Percentiles rank a stretch among this genome's conserved stretches.
phyloP scores from a whole-genome alignment of 1,140 invertebrate species.

The Prorops nasuta region DNA sequence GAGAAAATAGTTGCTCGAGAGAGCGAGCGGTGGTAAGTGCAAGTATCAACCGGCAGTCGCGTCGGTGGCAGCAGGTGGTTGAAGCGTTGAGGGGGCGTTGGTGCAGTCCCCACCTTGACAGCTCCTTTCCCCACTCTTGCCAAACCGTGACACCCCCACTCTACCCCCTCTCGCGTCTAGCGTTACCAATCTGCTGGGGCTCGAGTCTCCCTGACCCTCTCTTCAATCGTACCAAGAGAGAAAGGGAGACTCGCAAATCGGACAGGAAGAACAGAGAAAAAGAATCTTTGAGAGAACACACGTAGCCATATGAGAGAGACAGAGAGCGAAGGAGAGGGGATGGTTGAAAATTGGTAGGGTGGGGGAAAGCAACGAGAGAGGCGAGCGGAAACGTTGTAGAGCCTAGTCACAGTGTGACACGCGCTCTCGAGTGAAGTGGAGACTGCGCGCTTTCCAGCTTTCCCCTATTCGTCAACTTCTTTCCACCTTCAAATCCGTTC shows the following conservation, averaged over 20 bases:
- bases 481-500: neutral
- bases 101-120: conserved; percentile 17
- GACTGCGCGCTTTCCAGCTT: conserved; percentile 22
- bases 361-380: conserved; percentile 28
- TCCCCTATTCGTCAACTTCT: conserved; percentile 6
- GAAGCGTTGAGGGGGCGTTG: conserved; percentile 43
- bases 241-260: neutral
- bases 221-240: conserved; percentile 10
- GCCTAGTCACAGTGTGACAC: conserved; percentile 55
- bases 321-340: conserved; percentile 1
- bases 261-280: conserved; percentile 9
- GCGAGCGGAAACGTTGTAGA: conserved; percentile 51
- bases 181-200: conserved; percentile 6
- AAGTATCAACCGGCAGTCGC: conserved; percentile 7
- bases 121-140: conserved; percentile 7
- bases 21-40: too few species aligned
- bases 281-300: conserved; percentile 15
- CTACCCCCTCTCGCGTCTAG: conserved; percentile 1
- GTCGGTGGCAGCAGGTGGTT: conserved; percentile 42
- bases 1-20: too few species aligned
- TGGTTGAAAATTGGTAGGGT: conserved; percentile 6
- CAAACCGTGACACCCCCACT: neutral
- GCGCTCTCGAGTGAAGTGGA: conserved; percentile 55
- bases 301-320: conserved; percentile 1
- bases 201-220: conserved; percentile 4